Evolutionary conservation across 2,113 vertebrate genomes (phyloP).

Genomic region (Misgurnus anguillicaudatus): DNA sequence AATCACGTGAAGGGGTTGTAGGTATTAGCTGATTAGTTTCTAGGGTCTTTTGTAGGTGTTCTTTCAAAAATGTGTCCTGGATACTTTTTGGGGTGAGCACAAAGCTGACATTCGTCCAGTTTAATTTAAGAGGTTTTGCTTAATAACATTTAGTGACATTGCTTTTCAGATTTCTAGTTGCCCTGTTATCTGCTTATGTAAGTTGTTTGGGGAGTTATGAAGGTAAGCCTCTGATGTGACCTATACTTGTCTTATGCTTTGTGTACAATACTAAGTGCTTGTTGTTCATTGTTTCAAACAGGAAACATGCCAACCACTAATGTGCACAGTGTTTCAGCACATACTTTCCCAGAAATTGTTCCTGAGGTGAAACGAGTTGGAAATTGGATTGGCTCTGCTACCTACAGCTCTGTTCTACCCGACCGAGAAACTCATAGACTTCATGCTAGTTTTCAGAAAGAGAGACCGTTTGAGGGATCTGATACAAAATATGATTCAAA

Average conservation of each 20-base stretch:
- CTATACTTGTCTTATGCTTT: neutral
- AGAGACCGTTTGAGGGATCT: neutral
- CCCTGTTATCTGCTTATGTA: constrained; percentile 2
- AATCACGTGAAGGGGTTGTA: neutral
- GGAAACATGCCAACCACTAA: neutral
- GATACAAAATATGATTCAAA: neutral
- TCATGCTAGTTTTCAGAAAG: neutral
- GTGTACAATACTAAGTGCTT: neutral
- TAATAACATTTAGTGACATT: neutral
- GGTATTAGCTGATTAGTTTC: neutral
- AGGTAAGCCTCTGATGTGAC: neutral
- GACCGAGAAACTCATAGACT: neutral
- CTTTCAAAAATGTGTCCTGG: neutral
- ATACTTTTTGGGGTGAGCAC: constrained; percentile 4
- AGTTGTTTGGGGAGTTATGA: constrained; percentile 28
- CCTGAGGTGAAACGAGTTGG: neutral
- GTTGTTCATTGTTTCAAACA: neutral
- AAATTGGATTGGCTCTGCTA: neutral
- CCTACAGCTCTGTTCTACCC: neutral
- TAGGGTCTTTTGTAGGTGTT: neutral
- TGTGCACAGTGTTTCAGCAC: neutral
- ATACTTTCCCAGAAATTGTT: neutral
- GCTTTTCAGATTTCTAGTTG: neutral
- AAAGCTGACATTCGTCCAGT: neutral
- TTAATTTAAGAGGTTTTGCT: neutral